phyloP scores from a whole-genome alignment of 2,113 vertebrate genomes.

The Carassius auratus region DNA sequence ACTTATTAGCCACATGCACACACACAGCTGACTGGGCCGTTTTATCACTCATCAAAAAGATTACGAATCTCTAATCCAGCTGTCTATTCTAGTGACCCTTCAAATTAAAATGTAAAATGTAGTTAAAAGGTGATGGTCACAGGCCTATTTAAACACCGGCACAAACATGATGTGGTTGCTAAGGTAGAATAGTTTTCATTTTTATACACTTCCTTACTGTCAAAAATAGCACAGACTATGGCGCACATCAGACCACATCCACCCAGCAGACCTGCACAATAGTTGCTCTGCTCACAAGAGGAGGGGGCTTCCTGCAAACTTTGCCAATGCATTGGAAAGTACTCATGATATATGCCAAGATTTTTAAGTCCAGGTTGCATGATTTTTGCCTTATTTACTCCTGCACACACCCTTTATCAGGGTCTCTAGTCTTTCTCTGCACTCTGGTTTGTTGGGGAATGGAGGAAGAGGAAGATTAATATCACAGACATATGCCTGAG shows the following conservation, averaged over 20 bases:
- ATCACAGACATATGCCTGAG: not conserved
- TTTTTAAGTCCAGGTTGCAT: not conserved
- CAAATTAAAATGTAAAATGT: not conserved
- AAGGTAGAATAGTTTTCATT: not conserved
- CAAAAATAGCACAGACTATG: slow-evolving; percentile 69
- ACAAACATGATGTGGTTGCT: not conserved
- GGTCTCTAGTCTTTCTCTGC: not conserved
- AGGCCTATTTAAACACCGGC: not conserved
- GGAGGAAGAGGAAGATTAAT: not conserved
- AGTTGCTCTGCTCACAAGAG: slow-evolving; percentile 59
- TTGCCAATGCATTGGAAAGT: slow-evolving; percentile 48
- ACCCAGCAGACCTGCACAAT: slow-evolving; percentile 69
- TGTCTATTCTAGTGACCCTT: not conserved
- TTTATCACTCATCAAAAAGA: not conserved
- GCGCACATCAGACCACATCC: slow-evolving; percentile 61
- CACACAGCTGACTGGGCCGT: not conserved
- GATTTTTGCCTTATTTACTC: not conserved
- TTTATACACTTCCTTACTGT: slow-evolving; percentile 60
- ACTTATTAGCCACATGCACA: not conserved
- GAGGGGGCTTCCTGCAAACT: slow-evolving; percentile 71
- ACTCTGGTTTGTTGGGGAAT: not conserved
- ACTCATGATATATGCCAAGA: not conserved
- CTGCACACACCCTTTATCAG: not conserved
- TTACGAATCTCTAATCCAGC: not conserved
- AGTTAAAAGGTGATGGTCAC: not conserved